Conservation (phyloP, 2,113 vertebrate species). For the Cyanocitta stelleri region DNA sequence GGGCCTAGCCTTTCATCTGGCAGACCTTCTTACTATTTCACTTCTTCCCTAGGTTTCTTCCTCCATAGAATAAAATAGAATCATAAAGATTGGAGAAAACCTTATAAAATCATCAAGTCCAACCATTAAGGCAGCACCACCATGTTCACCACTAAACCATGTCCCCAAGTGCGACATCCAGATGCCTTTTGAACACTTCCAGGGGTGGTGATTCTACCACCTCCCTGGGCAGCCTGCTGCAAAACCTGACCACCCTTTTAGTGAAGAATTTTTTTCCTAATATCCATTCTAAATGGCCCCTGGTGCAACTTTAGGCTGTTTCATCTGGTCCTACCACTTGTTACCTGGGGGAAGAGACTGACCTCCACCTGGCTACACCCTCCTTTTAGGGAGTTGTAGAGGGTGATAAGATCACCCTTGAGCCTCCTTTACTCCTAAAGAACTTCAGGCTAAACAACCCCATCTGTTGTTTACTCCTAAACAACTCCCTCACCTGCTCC, state of each 20-base stretch:
- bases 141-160: not conserved
- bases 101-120: not conserved
- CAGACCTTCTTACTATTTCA: not conserved
- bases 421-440: not conserved
- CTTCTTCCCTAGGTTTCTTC: not conserved
- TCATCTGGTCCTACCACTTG: not conserved
- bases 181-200: not conserved
- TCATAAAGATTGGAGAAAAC: not conserved
- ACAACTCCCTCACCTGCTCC: not conserved
- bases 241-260: not conserved
- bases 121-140: not conserved
- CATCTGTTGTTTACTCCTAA: not conserved
- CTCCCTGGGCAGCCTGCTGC: not conserved
- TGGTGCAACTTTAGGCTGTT: not conserved
- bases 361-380: not conserved
- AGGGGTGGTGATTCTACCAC: not conserved
- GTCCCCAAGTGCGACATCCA: not conserved
- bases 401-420: too few relatives aligned
- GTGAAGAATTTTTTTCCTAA: not conserved
- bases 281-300: not conserved
- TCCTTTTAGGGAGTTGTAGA: not conserved
- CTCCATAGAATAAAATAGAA: not conserved
- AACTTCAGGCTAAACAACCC: not conserved
- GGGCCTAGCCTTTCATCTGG: not conserved
- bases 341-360: not conserved